These are phyloP conservation scores for Stichopus horrens DNA, from an alignment of 53 echinoderm and acorn worm genomes.

Conservation along the genomic window DNA sequence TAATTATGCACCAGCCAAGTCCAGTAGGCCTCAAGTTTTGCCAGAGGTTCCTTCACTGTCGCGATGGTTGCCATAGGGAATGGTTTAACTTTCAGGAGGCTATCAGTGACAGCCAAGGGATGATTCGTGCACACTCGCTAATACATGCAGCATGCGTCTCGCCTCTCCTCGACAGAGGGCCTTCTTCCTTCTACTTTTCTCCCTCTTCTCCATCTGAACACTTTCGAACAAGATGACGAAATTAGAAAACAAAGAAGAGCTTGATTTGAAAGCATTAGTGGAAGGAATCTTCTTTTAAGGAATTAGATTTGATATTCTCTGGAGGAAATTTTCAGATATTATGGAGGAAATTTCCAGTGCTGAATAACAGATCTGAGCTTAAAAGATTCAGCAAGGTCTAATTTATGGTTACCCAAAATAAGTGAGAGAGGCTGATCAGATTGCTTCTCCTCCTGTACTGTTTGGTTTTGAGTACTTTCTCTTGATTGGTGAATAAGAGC, in stretches of 20 bases:
- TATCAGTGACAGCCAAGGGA: slow-evolving; percentile 33
- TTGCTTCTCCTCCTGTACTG: neutral
- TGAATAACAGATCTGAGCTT: slow-evolving; percentile 2
- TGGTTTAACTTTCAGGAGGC: slow-evolving; percentile 29
- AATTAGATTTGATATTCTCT: slow-evolving; percentile 21
- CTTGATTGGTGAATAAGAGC: too few species aligned
- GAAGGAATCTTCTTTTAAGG: slow-evolving; percentile 17
- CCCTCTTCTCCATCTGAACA: neutral
- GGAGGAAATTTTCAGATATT: slow-evolving; percentile 17
- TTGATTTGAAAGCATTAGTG: slow-evolving; percentile 44
- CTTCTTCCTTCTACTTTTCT: neutral
- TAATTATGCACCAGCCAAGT: slow-evolving; percentile 34
- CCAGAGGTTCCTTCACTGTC: slow-evolving; percentile 16
- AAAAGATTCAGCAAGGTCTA: slow-evolving; percentile 1
- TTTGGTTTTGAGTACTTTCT: neutral
- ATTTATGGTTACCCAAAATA: neutral
- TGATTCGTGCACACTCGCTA: neutral
- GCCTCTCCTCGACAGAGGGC: neutral
- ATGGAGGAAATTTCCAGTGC: slow-evolving; percentile 13
- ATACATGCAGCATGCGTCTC: neutral
- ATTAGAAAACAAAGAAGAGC: neutral
- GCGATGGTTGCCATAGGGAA: slow-evolving; percentile 32
- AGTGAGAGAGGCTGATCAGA: neutral
- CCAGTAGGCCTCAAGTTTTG: slow-evolving; percentile 41
- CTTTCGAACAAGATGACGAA: neutral